Base-by-base conservation (phyloP, 2,113 vertebrate species). In the Sardina pilchardus region DNA sequence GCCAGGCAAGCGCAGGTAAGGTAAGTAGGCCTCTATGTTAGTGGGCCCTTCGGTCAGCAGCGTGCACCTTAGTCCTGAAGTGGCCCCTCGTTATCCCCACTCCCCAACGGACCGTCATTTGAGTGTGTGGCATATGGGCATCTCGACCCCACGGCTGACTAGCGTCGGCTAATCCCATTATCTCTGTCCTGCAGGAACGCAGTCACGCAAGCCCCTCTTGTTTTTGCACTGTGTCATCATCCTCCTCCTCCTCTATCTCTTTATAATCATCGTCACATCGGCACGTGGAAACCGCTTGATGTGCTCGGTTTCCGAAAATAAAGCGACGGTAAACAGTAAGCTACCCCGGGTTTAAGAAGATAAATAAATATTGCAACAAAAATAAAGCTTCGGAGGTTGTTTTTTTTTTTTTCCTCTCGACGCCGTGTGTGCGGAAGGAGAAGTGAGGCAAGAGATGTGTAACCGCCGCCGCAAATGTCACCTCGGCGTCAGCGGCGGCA, bases 391-490 rank as follows among this genome's bases (percentile, higher is more conserved):
- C 12, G 30, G 26, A 78, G 71, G 30, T 59, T 21, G 0, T 78
- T 30, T 78, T n/a, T n/a, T n/a, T n/a, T n/a, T n/a, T n/a, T n/a
- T n/a, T n/a, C n/a, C n/a, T n/a, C n/a, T n/a, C 5, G 71, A 78
- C 34, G 71, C 36, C n/a, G n/a, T 34, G 30, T 78, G 71, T 34
- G 14, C 14, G 71, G 8, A 71, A 59, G 53, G 53, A 24, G 53
- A 71, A 30, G 71, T 78, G 71, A 78, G 71, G 71, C 71, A 78
- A 78, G 71, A 78, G 71, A 78, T 78, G 71, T 78, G 87, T 56
- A 47, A 10, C 75, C 71, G 85, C 53, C 56, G 71, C 82, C 82
- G 56, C 86, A 86, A 88, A 88, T 88, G 85, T 88, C 82, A 84
- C 48, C 63, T 81, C 47, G n/a, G 53, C 36, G 39, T 3, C n/a